Evolutionary conservation across 2,888 invertebrate species (phyloP), one percentile per base, ranked within the genome.

Genomic region (Ptychoptera albimana): DNA sequence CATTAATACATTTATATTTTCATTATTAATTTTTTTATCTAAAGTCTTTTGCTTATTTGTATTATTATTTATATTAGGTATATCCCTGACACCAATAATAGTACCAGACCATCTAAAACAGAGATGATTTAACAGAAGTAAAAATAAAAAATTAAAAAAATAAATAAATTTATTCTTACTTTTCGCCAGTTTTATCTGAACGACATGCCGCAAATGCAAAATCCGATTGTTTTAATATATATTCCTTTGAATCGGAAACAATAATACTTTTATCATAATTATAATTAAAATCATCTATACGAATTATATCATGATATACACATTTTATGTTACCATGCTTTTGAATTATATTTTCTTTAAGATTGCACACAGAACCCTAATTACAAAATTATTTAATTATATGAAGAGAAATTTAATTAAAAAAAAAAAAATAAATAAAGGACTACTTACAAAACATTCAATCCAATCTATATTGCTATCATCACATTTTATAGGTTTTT

Each of bases 391-490:
- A 36, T 10, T 13, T 34, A 29, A 13, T 12, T 9, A 12, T 13
- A 42, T 34, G 23, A 15, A 31, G 7, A 8, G 16, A n/a, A 44
- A 15, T 16, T 45, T 12, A 34, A n/a, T n/a, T n/a, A n/a, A n/a
- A n/a, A n/a, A n/a, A 43, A 34, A 11, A 44, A 31, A 44, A 35
- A 8, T 36, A 13, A 23, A 3, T 9, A 8, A 8, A 31, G 29
- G 6, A 37, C 12, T 30, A 23, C 38, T 72, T 58, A 83, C 83
- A 58, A 74, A 71, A 51, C 83, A 81, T 52, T 68, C 70, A 2
- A 89, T 84, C 92, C 91, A 92, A 58, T 88, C 81, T 30, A 58
- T 53, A 34, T 65, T 50, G 55, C 56, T 63, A 10, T 70, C 69
- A 57, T 70, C 69, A 57, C 92, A 92, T 11, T 70, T 63, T 2